Conservation (phyloP, 1,140 invertebrate genomes). For the Drosophila serrata region DNA sequence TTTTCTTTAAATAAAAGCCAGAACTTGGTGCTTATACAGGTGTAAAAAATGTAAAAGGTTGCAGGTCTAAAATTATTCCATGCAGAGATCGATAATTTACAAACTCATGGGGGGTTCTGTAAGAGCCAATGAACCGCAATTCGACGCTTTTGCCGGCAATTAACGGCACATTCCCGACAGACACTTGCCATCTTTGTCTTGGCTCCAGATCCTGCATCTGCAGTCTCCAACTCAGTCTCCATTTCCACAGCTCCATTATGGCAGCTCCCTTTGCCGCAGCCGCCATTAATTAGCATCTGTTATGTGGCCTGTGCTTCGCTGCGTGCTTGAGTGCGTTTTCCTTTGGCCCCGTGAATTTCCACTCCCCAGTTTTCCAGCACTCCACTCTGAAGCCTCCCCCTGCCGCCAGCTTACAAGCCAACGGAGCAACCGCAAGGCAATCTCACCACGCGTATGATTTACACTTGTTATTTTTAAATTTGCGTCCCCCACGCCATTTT, state of each 20-base stretch:
- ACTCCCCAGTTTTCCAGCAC: not conserved
- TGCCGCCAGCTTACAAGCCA: conserved; percentile 3
- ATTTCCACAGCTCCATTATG: conserved; percentile 16
- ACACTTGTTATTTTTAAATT: conserved; percentile 83
- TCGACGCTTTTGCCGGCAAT: conserved; percentile 79
- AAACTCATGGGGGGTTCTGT: conserved; percentile 37
- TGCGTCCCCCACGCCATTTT: conserved; percentile 64
- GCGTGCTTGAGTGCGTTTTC: conserved; percentile 68
- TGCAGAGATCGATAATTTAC: conserved; percentile 58
- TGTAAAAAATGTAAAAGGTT: not conserved
- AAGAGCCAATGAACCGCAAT: conserved; percentile 73
- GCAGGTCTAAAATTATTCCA: conserved; percentile 10
- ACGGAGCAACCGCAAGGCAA: conserved; percentile 40
- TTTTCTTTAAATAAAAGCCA: not conserved
- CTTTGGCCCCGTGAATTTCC: conserved; percentile 3
- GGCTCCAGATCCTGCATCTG: conserved; percentile 28
- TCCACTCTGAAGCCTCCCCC: not conserved
- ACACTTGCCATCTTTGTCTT: conserved; percentile 50
- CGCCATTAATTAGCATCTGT: conserved; percentile 80
- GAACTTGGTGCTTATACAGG: not conserved
- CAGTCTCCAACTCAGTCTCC: conserved; percentile 14
- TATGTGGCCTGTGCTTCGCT: conserved; percentile 51
- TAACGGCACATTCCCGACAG: conserved; percentile 71
- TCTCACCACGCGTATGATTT: conserved; percentile 75
- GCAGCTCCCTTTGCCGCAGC: conserved; percentile 39